phyloP scores from a whole-genome alignment of 2,113 vertebrate genomes.

The Spea multiplicata region DNA sequence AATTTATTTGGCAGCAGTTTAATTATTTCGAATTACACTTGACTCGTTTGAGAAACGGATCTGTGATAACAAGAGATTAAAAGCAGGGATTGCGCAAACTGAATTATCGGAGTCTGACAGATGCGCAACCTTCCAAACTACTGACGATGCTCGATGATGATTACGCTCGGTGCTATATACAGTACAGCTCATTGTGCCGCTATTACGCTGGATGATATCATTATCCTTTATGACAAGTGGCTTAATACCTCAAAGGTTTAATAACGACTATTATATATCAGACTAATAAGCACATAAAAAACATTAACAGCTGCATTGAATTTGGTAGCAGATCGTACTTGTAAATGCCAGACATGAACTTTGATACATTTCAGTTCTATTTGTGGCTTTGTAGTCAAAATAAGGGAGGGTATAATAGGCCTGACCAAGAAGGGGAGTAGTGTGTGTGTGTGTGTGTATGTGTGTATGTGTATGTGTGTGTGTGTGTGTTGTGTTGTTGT shows the following conservation, averaged over 20 bases:
- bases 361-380: too few species aligned
- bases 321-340: neutral
- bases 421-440: too few species aligned
- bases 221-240: conserved; percentile 12
- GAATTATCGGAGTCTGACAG: neutral
- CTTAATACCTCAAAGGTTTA: conserved; percentile 4
- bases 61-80: neutral
- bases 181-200: neutral
- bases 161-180: neutral
- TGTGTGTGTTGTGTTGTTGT: too few species aligned
- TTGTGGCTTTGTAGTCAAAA: too few species aligned
- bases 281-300: neutral
- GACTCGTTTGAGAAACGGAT: too few species aligned
- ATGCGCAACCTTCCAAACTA: neutral
- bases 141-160: neutral
- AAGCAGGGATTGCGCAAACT: neutral
- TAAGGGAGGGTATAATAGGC: too few species aligned
- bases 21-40: too few species aligned
- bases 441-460: too few species aligned
- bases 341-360: too few species aligned
- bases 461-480: too few species aligned
- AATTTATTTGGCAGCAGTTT: too few species aligned
- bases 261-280: conserved; percentile 19
- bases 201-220: conserved; percentile 19
- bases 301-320: neutral